Percentiles rank a stretch among this genome's conserved stretches.
phyloP scores from a whole-genome alignment of 2,113 vertebrate genomes.

The Serilophus lunatus region DNA sequence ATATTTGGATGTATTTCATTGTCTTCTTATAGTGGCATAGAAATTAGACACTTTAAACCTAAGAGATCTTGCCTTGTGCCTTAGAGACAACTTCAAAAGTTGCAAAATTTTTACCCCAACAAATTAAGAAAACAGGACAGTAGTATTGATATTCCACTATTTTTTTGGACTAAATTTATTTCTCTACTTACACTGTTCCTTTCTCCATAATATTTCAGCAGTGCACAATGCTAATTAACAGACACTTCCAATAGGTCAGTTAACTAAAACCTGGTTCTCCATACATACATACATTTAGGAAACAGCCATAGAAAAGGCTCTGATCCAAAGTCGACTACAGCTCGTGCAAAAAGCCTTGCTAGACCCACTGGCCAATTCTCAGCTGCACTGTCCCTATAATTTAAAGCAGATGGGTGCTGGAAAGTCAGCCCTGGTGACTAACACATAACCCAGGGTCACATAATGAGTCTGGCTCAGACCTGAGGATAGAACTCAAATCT shows the following conservation, averaged over 20 bases:
- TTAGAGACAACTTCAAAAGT: background rate
- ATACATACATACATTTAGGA: accelerated
- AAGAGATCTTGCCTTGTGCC: background rate
- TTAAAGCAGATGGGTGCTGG: background rate
- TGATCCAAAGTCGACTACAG: background rate
- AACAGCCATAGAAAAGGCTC: background rate
- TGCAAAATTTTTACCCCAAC: background rate
- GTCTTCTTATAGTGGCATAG: background rate
- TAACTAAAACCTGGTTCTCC: background rate
- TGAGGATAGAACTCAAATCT: background rate
- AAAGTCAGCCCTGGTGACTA: background rate
- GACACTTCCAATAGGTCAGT: background rate
- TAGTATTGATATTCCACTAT: background rate
- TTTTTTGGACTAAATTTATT: background rate
- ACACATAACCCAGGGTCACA: background rate
- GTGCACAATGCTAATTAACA: background rate
- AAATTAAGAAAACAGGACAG: background rate
- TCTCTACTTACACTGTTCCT: background rate
- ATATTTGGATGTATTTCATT: background rate
- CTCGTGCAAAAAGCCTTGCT: background rate
- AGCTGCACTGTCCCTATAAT: background rate
- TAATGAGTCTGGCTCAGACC: background rate
- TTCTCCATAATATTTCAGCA: background rate
- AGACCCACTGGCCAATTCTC: background rate
- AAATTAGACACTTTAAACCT: background rate